A percentile compares a stretch with the other conserved stretches of the same genome.
Conservation (phyloP, 2,888 invertebrate genomes). For the Sesamia inferens region DNA sequence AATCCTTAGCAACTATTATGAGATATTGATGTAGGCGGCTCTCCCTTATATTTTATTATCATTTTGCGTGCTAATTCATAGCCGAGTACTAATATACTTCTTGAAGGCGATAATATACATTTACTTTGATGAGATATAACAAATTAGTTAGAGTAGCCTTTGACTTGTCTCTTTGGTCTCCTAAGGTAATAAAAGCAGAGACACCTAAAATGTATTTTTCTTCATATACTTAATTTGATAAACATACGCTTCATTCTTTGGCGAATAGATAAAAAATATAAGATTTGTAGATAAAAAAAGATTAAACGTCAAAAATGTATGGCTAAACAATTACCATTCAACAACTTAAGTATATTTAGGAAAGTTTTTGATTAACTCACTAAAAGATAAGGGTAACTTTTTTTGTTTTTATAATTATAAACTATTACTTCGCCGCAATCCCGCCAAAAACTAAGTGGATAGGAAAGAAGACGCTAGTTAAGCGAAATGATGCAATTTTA, state of each 20-base stretch:
- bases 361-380: too few relatives aligned
- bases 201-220: background rate
- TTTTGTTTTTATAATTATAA: too few relatives aligned
- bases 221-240: background rate
- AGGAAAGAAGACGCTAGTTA: too few relatives aligned
- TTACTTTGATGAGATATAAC: constrained; percentile 48
- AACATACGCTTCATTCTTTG: too few relatives aligned
- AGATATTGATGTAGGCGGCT: background rate
- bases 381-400: too few relatives aligned
- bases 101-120: constrained; percentile 27
- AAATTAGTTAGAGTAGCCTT: constrained; percentile 28
- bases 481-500: too few relatives aligned
- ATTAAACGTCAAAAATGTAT: background rate
- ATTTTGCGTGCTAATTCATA: constrained; percentile 11
- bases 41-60: background rate
- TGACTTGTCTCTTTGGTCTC: constrained; percentile 29
- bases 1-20: constrained; percentile 10
- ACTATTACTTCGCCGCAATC: too few relatives aligned
- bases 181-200: constrained; percentile 12
- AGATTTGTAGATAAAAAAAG: too few relatives aligned
- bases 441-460: too few relatives aligned
- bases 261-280: too few relatives aligned
- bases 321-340: too few relatives aligned
- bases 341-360: too few relatives aligned
- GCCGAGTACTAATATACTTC: background rate